Conservation (phyloP, 1,140 invertebrate genomes). For the Doryteuthis pealeii region DNA sequence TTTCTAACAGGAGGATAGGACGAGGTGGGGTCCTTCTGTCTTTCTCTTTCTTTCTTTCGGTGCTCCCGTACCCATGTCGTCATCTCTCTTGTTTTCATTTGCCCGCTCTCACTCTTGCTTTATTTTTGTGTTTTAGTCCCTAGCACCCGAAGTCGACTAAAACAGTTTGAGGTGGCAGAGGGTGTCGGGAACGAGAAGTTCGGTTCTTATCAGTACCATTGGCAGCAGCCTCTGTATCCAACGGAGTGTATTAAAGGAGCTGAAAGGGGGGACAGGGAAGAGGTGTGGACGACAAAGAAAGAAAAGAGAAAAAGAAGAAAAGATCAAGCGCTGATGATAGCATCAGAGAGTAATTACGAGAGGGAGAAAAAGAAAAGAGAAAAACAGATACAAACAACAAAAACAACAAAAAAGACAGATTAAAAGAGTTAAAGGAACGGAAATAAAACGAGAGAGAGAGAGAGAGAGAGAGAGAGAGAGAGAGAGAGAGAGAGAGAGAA, state of each 20-base stretch:
- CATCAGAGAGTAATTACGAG: background rate
- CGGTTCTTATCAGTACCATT: too few relatives aligned
- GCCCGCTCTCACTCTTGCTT: too few relatives aligned
- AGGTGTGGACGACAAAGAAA: background rate
- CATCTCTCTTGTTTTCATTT: too few relatives aligned
- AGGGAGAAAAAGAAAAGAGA: background rate
- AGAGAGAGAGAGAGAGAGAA: conserved; percentile 16
- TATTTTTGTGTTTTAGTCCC: too few relatives aligned
- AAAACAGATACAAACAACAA: too few relatives aligned
- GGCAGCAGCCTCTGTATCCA: too few relatives aligned
- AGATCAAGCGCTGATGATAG: too few relatives aligned
- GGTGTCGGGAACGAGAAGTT: too few relatives aligned
- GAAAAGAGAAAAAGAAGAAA: background rate
- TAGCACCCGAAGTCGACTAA: too few relatives aligned
- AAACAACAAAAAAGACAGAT: background rate
- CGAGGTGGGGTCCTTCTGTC: background rate
- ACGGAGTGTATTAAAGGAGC: background rate
- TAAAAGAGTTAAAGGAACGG: background rate
- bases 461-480: conserved; percentile 16
- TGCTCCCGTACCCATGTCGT: background rate
- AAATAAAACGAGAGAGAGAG: background rate
- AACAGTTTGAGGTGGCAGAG: too few relatives aligned
- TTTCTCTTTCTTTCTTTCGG: background rate
- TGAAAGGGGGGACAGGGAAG: background rate
- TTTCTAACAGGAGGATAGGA: too few relatives aligned